Evolutionary conservation across 2,888 invertebrate genomes (phyloP), one percentile per base, ranked within the genome.

Genomic region (Doris montereyensis): DNA sequence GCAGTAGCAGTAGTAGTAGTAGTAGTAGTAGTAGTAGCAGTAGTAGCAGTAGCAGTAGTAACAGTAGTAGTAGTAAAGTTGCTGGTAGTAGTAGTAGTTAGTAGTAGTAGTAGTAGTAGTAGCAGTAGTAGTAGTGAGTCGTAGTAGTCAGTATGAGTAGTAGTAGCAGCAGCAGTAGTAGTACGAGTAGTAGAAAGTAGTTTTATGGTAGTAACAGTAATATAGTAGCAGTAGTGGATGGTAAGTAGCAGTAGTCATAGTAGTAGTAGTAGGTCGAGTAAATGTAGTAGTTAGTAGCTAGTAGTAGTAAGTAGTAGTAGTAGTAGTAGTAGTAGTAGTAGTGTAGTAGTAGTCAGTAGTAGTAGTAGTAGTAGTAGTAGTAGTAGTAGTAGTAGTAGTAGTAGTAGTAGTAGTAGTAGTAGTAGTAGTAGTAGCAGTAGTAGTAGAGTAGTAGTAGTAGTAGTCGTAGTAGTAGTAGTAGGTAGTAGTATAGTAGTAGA

Each of bases 11-110:
- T 70, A 70, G 70, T 70, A 70, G 67, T 70, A 70, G 70, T 70
- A 70, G 70, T 70, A 70, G 70, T 70, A 70, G 70, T 70, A 70
- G 70, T 70, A 70, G 70, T 70, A 70, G 67, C 34, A 70, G 70
- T 70, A 70, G 70, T 70, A 70, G 70, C 34, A 70, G 70, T 70
- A 70, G 70, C 34, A 70, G 70, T 70, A 70, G 70, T 70, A 70
- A 24, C 8, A 70, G 32, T 70, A 70, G 62, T 62, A 24, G 62
- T 62, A 62, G 62, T 62, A 62, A 5, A 62, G 62, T 13, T 13
- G 62, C 21, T 13, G 62, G n/a, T 21, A 24, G n/a, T 13, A 21
- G 4, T 13, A 21, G n/a, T 21, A 24, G n/a, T 21, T 13, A 13
- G 76, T 76, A 41, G 24, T 35, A 28, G 2, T 10, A 65, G 5